Evolutionary conservation across 2,888 invertebrate species (phyloP), one percentile per base, ranked within the genome.

Genomic region (Oeneis ivallda): DNA sequence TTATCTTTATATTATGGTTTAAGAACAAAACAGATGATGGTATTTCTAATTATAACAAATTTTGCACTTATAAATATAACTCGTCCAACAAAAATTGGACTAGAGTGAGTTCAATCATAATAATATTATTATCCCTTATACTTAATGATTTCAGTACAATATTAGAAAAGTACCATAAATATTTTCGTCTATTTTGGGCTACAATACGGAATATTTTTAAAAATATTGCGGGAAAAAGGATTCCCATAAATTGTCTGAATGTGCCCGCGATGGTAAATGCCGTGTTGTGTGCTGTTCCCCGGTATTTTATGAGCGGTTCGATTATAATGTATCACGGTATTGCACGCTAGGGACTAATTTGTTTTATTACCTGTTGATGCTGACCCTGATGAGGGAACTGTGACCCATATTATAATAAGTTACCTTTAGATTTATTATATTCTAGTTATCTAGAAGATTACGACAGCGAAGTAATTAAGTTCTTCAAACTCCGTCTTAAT

Each of bases 141-240:
- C n/a, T n/a, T 26, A 26, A 87, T 84, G 86, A 86, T 84, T 86
- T 85, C 75, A 76, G 76, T 78, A 75, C 26, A n/a, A n/a, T n/a
- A 77, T 82, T 81, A 83, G 85, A 86, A 85, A 83, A 84, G 86
- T 85, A 83, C 85, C 82, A 80, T 82, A 81, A 82, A 85, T 86
- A 87, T 85, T 84, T 80, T 84, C 79, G 78, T 67, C 74, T 73
- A 76, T 76, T 76, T 62, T 62, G 61, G 52, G 52, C 19, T n/a
- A 19, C 60, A 61, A 68, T 70, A 70, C 70, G 63, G 70, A 68
- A 68, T 73, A 69, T 74, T 72, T 74, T 71, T 34, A 41, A 62
- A 72, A 74, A 74, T 70, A 70, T 66, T 65, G 67, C 73, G 83
- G 83, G 80, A 77, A 76, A 82, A 85, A 82, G 86, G 86, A 82